Base-by-base conservation (phyloP, 1,140 invertebrate genomes). In the Drosophila orena region DNA sequence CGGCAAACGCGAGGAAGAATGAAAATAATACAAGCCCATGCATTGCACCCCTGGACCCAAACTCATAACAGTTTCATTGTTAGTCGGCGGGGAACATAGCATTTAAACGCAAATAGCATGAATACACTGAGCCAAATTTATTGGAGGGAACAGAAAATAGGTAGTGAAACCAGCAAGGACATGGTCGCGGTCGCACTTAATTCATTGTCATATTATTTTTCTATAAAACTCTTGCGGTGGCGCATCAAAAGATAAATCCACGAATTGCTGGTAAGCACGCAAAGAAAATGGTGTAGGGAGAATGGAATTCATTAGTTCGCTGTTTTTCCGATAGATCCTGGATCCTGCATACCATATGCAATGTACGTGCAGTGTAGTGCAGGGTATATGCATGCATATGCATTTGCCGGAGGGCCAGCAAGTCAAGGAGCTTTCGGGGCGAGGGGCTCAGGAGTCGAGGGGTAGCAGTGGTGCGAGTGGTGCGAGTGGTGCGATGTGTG, bases 41-140 rank as follows among this genome's bases (percentile, higher is more conserved):
- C 44, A 69, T 49, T 50, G 72, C 47, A 71, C 38, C 72, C 62
- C 76, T 79, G 56, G 61, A 35, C 54, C 72, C 61, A 64, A 58
- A 35, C 54, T 77, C 61, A 64, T 72, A 77, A 74, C 77, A 72
- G 73, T 79, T 73, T 56, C 44, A 77, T 76, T 72, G 77, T 61
- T 59, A 20, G 38, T 46, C 38, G 43, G 34, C 38, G 43, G 34
- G 10, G 11, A 46, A 46, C 17, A 47, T 37, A 14, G 24, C 35
- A 71, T 20, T 44, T 40, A 15, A 12, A 17, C 46, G 24, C 17
- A 53, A 37, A 54, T 17, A 38, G 14, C 35, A 30, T 12, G 46
- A 52, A 52, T 20, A 43, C 30, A 47, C 43, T 15, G 15, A 27
- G 22, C 4, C 35, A 15, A 20, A 10, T 8, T 12, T 17, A 2